These are phyloP conservation scores for Polyploca ridens DNA, from an alignment of 2,888 invertebrate species.

Conservation along the genomic window DNA sequence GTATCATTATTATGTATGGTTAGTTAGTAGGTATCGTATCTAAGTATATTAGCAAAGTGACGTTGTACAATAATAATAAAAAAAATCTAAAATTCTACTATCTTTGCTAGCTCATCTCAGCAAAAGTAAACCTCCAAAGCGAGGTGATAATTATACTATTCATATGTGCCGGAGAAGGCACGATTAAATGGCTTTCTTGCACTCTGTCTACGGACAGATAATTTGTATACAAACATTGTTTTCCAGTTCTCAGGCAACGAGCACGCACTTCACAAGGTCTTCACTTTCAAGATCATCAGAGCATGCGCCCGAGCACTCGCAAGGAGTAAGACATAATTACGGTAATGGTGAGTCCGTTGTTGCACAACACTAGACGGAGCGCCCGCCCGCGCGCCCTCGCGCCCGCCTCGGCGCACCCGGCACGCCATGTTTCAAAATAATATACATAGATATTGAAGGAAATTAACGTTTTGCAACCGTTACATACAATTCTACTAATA, in stretches of 20 bases:
- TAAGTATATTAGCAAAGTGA: no score
- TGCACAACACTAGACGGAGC: slow-evolving; percentile 61
- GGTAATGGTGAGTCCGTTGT: slow-evolving; percentile 65
- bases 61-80: no score
- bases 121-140: background rate
- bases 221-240: slow-evolving; percentile 73
- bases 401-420: slow-evolving; percentile 33
- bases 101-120: no score
- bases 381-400: slow-evolving; percentile 13
- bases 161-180: background rate
- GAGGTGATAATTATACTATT: background rate
- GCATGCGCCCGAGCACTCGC: slow-evolving; percentile 61
- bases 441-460: slow-evolving; percentile 41
- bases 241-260: slow-evolving; percentile 65
- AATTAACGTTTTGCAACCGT: slow-evolving; percentile 49
- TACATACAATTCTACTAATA: background rate
- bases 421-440: slow-evolving; percentile 67
- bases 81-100: no score
- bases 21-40: no score
- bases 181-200: background rate
- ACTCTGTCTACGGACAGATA: slow-evolving; percentile 37
- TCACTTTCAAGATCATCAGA: slow-evolving; percentile 84
- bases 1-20: no score
- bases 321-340: slow-evolving; percentile 75
- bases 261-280: slow-evolving; percentile 71